Conservation (phyloP, 92 coral and sea anemone species). For the Metridium senile region DNA sequence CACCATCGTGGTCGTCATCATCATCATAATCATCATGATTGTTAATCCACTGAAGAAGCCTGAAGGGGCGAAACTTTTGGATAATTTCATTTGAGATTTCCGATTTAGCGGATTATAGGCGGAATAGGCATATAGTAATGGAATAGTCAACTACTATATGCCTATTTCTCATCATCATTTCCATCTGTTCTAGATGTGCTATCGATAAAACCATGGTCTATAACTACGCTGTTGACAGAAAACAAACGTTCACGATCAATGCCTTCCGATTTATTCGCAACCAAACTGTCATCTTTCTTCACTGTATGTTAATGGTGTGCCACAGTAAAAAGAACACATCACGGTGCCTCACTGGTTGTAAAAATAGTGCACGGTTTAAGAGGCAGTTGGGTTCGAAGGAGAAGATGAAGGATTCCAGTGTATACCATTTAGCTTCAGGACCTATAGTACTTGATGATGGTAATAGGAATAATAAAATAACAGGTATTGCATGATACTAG, state of each 20-base stretch:
- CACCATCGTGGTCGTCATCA: too few species aligned
- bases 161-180: too few species aligned
- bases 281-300: slow-evolving; percentile 28
- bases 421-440: slow-evolving; percentile 21
- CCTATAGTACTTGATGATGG: slow-evolving; percentile 1
- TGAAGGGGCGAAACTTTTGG: too few species aligned
- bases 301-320: slow-evolving; percentile 45
- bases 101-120: too few species aligned
- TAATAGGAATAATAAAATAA: background rate
- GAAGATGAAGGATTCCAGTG: slow-evolving; percentile 18
- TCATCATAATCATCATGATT: too few species aligned
- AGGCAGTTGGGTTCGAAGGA: slow-evolving; percentile 15
- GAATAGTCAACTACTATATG: too few species aligned
- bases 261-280: slow-evolving; percentile 45
- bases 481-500: background rate
- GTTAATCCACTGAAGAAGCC: too few species aligned
- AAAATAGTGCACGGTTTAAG: background rate
- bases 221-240: slow-evolving; percentile 29
- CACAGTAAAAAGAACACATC: slow-evolving; percentile 25
- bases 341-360: slow-evolving; percentile 43
- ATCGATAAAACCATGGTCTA: slow-evolving; percentile 40
- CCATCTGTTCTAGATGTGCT: slow-evolving; percentile 31
- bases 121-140: too few species aligned
- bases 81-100: too few species aligned
- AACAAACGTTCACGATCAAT: slow-evolving; percentile 36